phyloP scores from a whole-genome alignment of 2,888 invertebrate genomes.

The Ennomos quercinarius region DNA sequence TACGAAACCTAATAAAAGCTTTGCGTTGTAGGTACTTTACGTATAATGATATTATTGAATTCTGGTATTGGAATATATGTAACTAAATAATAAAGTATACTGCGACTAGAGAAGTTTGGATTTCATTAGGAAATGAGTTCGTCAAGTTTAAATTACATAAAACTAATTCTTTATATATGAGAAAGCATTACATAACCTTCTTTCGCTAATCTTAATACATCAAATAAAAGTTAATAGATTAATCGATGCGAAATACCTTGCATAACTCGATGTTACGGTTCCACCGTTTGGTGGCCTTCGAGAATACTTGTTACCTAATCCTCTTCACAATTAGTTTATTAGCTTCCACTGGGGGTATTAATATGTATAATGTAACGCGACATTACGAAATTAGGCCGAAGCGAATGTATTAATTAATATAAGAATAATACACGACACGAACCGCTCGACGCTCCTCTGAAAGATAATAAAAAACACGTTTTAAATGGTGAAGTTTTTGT shows the following conservation, averaged over 20 bases:
- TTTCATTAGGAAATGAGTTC: no score
- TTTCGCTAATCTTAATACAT: slow-evolving; percentile 26
- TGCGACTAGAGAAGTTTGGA: no score
- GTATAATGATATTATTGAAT: no score
- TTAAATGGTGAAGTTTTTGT: slow-evolving; percentile 1
- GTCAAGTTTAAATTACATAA: background rate
- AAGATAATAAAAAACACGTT: slow-evolving; percentile 7
- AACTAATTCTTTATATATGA: slow-evolving; percentile 16
- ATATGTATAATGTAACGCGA: slow-evolving; percentile 48
- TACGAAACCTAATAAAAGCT: no score
- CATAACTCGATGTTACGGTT: slow-evolving; percentile 60
- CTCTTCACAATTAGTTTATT: slow-evolving; percentile 58
- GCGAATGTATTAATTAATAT: slow-evolving; percentile 42
- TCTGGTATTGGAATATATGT: no score
- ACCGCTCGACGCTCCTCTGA: slow-evolving; percentile 3
- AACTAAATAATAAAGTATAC: no score
- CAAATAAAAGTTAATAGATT: slow-evolving; percentile 38
- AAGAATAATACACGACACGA: slow-evolving; percentile 30
- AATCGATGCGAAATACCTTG: slow-evolving; percentile 51
- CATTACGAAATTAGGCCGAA: slow-evolving; percentile 50
- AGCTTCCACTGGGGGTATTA: slow-evolving; percentile 55
- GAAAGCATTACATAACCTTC: slow-evolving; percentile 30
- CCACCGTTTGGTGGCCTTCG: slow-evolving; percentile 63
- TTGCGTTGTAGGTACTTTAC: no score
- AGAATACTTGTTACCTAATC: slow-evolving; percentile 68